Evolutionary conservation across 2,113 vertebrate species (phyloP), one percentile per base, ranked within the genome.

Genomic region (Chaetodon auriga): DNA sequence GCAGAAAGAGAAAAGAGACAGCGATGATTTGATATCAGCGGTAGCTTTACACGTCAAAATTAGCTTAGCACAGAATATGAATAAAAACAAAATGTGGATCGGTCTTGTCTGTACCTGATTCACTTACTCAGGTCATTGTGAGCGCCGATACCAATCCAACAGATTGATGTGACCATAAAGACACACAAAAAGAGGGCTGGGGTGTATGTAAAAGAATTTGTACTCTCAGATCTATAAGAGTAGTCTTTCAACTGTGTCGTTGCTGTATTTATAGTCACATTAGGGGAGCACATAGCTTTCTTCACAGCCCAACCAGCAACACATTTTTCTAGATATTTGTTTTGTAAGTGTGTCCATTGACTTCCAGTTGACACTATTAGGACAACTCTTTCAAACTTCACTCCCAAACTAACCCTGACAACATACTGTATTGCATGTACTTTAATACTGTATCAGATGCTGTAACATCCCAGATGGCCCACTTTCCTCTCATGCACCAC

Each of bases 401-500:
- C 61, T 61, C 68, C 15, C 16, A 19, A 82, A 74, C 65, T 25
- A 35, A 74, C 75, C 64, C 55, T 83, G 69, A 89, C 78, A 86
- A 51, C 57, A 78, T 48, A 78, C 48, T 72, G 87, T 62, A 83
- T 30, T 51, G 58, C 46, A 38, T 49, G 57, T 35, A 21, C 41
- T 61, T 80, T 77, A 75, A 84, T 25, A 82, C 84, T 68, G 61
- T 78, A 75, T 68, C 57, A 83, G 77, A 83, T 63, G 72, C 57
- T 58, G 75, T 83, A 79, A 51, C 68, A 25, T 90, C 86, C 82
- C 86, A 84, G 75, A 76, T 91, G 92, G 88, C 86, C 89, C 78
- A 90, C 83, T 91, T 92, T 92, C 83, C 80, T 82, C 77, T 83
- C 78, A 75, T 90, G 82, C 85, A 85, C 84, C 85, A 81, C 38